Evolutionary conservation across 2,797 vertebrate species (phyloP).

Genomic region (Sorex maritimensis): DNA sequence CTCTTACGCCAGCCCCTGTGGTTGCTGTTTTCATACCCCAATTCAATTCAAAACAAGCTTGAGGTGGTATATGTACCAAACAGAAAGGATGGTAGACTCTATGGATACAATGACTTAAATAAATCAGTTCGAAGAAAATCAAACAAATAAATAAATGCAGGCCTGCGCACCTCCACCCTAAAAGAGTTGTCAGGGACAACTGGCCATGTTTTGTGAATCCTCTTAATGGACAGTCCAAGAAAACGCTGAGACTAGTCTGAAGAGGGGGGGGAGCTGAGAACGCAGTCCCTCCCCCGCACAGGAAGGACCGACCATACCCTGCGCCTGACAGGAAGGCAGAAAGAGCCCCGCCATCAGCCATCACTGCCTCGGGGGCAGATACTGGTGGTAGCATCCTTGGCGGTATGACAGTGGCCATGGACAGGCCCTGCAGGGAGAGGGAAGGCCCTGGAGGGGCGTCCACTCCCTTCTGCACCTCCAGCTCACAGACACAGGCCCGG

Average conservation of each 20-base stretch:
- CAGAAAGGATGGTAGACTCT: too few relatives aligned
- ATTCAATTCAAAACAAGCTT: too few relatives aligned
- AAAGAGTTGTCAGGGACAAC: neutral
- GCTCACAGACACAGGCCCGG: neutral
- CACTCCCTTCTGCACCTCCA: neutral
- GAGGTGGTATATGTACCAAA: too few relatives aligned
- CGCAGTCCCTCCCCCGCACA: neutral
- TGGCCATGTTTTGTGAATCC: neutral
- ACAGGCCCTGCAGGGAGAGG: neutral
- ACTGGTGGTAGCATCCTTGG: too few relatives aligned
- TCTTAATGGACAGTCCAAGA: neutral
- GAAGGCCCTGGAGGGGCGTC: neutral
- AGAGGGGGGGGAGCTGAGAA: neutral
- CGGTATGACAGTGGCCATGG: too few relatives aligned
- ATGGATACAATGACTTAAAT: too few relatives aligned
- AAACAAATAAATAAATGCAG: too few relatives aligned
- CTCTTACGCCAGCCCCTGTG: too few relatives aligned
- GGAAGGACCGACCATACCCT: slow-evolving; percentile 12
- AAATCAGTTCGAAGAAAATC: too few relatives aligned
- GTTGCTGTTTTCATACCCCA: too few relatives aligned
- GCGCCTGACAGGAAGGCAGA: neutral
- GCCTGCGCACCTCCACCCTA: too few relatives aligned
- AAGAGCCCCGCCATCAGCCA: neutral
- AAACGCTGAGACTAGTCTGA: neutral
- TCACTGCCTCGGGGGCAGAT: neutral